Conservation (phyloP, 2,888 invertebrate species). For the Phengaris alcon region DNA sequence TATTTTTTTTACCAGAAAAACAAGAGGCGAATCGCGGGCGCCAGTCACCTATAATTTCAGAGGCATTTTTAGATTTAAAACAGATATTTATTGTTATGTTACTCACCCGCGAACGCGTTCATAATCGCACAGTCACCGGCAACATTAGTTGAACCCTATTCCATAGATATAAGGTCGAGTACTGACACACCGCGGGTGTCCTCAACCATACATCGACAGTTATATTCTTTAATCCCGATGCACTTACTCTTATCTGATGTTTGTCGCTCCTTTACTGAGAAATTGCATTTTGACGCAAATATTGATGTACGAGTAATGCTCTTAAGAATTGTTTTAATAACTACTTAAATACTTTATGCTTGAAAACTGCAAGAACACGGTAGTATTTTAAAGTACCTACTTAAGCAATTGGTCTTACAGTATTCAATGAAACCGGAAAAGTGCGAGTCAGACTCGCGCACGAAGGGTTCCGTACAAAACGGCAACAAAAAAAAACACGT, state of each 20-base stretch:
- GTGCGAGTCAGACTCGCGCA: too few species aligned
- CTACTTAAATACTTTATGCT: background rate
- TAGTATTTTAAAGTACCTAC: too few species aligned
- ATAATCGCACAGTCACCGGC: background rate
- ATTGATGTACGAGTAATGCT: conserved; percentile 12
- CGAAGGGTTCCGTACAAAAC: too few species aligned
- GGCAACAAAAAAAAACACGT: too few species aligned
- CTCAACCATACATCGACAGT: background rate
- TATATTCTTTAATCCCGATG: conserved; percentile 13
- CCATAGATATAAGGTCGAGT: background rate
- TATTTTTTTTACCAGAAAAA: conserved; percentile 33
- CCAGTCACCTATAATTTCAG: conserved; percentile 38
- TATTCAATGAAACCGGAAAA: too few species aligned
- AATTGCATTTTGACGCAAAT: conserved; percentile 10
- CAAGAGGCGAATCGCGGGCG: conserved; percentile 33
- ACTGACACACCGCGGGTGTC: too few species aligned
- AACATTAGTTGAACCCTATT: background rate
- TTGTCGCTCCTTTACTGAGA: conserved; percentile 5
- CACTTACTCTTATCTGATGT: conserved; percentile 17
- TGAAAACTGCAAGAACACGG: background rate
- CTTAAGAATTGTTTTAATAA: background rate
- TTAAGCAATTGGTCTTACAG: too few species aligned
- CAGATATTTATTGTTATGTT: conserved; percentile 38
- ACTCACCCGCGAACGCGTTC: conserved; percentile 30
- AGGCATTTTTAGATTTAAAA: conserved; percentile 39